Evolutionary conservation across 2,888 invertebrate species (phyloP).

Genomic region (Sceliomorpha sp.): DNA sequence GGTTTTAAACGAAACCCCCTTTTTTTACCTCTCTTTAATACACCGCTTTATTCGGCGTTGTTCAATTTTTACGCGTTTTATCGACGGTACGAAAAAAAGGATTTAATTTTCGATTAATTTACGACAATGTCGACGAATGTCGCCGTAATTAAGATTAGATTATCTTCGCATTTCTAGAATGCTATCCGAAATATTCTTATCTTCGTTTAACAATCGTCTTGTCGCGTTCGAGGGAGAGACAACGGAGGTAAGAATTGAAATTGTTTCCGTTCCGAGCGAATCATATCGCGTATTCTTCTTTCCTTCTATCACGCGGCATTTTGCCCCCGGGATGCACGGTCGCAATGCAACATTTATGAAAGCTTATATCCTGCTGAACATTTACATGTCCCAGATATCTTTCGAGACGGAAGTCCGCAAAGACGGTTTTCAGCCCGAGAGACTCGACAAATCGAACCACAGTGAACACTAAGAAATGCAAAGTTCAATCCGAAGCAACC

Average conservation of each 20-base stretch:
- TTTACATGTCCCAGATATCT: slow-evolving; percentile 65
- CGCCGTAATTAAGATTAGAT: too few relatives aligned
- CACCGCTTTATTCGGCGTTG: too few relatives aligned
- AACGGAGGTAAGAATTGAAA: slow-evolving; percentile 29
- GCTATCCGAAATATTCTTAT: too few relatives aligned
- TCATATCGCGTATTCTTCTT: slow-evolving; percentile 28
- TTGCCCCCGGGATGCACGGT: slow-evolving; percentile 44
- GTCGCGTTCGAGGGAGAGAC: too few relatives aligned
- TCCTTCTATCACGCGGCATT: slow-evolving; percentile 39
- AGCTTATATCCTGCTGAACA: slow-evolving; percentile 37
- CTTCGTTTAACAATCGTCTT: too few relatives aligned
- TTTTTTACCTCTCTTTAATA: too few relatives aligned
- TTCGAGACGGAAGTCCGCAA: slow-evolving; percentile 57
- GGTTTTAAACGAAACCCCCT: too few relatives aligned
- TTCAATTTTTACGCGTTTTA: too few relatives aligned
- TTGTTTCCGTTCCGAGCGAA: slow-evolving; percentile 31
- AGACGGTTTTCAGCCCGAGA: slow-evolving; percentile 40
- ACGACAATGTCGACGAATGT: too few relatives aligned
- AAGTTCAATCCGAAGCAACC: slow-evolving; percentile 16
- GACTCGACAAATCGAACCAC: slow-evolving; percentile 15
- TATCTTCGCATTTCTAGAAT: too few relatives aligned
- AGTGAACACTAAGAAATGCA: slow-evolving; percentile 9
- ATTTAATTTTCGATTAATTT: too few relatives aligned
- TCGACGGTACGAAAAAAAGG: too few relatives aligned
- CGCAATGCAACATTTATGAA: slow-evolving; percentile 43